Conservation (phyloP, 2,888 invertebrate genomes). For the Agapostemon virescens region DNA sequence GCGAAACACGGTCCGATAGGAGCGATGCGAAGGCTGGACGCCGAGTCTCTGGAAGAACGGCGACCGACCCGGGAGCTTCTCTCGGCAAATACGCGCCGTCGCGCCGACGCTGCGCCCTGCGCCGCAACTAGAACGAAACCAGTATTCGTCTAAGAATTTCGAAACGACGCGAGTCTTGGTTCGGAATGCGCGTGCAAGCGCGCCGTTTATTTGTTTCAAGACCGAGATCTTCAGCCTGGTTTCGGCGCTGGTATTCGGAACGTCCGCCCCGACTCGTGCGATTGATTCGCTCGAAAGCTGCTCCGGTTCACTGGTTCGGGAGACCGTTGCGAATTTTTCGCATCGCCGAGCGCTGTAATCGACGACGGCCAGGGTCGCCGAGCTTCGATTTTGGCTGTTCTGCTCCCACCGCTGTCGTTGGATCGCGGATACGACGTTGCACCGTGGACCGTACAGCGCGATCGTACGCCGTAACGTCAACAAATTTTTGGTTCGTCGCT, state of each 20-base stretch:
- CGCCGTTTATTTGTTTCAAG: not conserved
- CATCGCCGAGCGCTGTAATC: slow-evolving; percentile 37
- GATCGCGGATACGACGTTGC: not conserved
- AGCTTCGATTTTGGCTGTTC: slow-evolving; percentile 16
- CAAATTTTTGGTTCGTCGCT: not conserved
- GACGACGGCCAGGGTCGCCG: slow-evolving; percentile 20
- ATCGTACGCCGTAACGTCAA: too few species aligned
- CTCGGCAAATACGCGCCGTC: too few species aligned
- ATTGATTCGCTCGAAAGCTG: slow-evolving; percentile 13
- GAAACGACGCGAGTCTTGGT: not conserved
- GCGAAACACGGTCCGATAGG: too few species aligned
- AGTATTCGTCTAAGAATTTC: not conserved
- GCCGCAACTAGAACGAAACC: too few species aligned
- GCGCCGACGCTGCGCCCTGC: too few species aligned
- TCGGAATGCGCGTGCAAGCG: not conserved
- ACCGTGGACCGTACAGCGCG: not conserved
- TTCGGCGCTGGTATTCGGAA: not conserved
- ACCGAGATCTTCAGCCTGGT: not conserved
- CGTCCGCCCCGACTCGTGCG: not conserved
- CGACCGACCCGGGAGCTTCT: too few species aligned
- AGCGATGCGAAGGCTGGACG: too few species aligned
- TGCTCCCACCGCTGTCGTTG: not conserved
- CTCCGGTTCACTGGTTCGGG: slow-evolving; percentile 5
- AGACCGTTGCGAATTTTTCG: slow-evolving; percentile 33
- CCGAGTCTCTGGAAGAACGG: too few species aligned